Percentiles rank a stretch among this genome's conserved stretches.
These are phyloP conservation scores for Dasypolia templi DNA, from an alignment of 2,888 invertebrate species.

Conservation along the genomic window DNA sequence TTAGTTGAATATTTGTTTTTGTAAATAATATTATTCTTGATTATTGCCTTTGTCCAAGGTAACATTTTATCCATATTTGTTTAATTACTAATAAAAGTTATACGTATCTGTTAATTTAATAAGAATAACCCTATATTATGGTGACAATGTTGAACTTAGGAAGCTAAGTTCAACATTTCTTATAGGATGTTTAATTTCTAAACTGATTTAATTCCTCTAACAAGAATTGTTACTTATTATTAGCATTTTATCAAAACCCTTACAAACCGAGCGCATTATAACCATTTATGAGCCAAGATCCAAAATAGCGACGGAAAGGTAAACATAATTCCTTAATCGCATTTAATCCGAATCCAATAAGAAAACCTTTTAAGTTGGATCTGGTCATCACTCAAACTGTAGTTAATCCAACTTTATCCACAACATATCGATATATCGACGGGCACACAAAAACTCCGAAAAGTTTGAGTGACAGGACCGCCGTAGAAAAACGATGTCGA, in stretches of 20 bases:
- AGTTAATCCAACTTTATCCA: slow-evolving; percentile 61
- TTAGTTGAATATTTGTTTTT: not conserved
- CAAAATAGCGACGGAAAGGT: not conserved
- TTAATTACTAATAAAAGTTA: not conserved
- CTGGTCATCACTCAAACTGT: not conserved
- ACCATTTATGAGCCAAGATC: no score
- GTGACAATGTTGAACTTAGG: not conserved
- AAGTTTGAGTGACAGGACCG: slow-evolving; percentile 90
- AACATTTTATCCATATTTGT: not conserved
- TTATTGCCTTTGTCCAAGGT: not conserved
- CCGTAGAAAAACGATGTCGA: slow-evolving; percentile 88
- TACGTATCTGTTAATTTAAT: not conserved
- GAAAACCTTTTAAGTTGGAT: not conserved
- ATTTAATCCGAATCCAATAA: not conserved
- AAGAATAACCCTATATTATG: not conserved
- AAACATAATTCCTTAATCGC: no score
- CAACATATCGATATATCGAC: slow-evolving; percentile 82
- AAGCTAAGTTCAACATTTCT: no score
- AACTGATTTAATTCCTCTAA: not conserved
- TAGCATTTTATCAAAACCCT: not conserved
- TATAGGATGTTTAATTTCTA: no score
- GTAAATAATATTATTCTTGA: not conserved
- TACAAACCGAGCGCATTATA: no score
- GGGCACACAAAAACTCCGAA: slow-evolving; percentile 84
- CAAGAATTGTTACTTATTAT: not conserved